phyloP scores from a whole-genome alignment of 2,888 invertebrate genomes.

The Sphecodes monilicornis region DNA sequence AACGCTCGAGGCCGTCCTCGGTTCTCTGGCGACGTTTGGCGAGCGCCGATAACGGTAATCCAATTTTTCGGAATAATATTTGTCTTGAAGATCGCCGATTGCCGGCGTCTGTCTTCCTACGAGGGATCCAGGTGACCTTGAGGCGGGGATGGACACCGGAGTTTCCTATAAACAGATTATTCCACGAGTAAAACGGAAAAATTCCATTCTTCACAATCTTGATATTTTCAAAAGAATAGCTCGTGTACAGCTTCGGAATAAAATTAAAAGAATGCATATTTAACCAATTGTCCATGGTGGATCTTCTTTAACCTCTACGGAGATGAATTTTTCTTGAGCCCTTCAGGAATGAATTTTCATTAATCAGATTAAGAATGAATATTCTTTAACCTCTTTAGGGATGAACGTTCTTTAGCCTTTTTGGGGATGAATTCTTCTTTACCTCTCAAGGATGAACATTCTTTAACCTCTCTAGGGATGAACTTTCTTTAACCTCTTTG shows the following conservation, averaged over 20 bases:
- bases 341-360: no score
- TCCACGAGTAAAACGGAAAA: background rate
- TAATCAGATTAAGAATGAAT: no score
- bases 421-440: no score
- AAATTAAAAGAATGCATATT: background rate
- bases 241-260: background rate
- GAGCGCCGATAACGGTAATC: constrained; percentile 82
- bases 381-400: no score
- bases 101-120: constrained; percentile 18
- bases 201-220: background rate
- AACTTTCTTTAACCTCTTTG: no score
- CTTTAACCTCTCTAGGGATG: no score
- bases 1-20: constrained; percentile 33
- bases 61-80: constrained; percentile 84
- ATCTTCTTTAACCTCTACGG: background rate
- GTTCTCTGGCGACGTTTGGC: constrained; percentile 69
- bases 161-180: background rate
- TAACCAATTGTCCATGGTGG: background rate
- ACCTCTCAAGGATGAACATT: no score
- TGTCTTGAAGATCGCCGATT: constrained; percentile 82
- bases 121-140: constrained; percentile 21
- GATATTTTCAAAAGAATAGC: background rate
- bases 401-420: no score
- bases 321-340: background rate
- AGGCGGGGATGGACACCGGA: background rate